Evolutionary conservation across 1,140 invertebrate genomes (phyloP).

Genomic region (Linepithema humile): DNA sequence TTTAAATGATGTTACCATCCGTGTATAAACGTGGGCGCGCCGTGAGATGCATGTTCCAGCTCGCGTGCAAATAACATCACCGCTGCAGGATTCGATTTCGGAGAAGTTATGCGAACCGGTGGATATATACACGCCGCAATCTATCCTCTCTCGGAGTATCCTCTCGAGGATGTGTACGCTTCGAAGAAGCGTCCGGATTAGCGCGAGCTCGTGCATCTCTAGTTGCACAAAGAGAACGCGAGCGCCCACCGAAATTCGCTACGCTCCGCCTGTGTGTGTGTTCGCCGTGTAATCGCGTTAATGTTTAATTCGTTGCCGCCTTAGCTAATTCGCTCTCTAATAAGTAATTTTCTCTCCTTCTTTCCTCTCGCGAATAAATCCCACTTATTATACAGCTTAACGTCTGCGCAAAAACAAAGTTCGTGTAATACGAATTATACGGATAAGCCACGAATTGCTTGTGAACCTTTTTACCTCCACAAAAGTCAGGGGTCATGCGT

Average conservation of each 20-base stretch:
- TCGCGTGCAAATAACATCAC: conserved; percentile 40
- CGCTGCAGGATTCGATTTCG: conserved; percentile 51
- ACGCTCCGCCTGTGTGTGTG: conserved; percentile 16
- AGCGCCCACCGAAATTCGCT: conserved; percentile 63
- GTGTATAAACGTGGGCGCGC: not conserved
- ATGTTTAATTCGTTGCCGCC: conserved; percentile 64
- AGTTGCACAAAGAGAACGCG: conserved; percentile 70
- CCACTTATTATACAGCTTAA: conserved; percentile 52
- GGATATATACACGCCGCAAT: conserved; percentile 59
- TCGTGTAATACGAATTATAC: not conserved
- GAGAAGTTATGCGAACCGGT: conserved; percentile 64
- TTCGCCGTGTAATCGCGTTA: conserved; percentile 63
- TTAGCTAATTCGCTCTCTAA: conserved; percentile 60
- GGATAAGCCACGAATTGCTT: not conserved
- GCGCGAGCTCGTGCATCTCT: conserved; percentile 63
- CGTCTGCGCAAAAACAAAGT: not conserved
- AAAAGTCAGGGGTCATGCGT: not conserved
- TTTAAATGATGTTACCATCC: not conserved
- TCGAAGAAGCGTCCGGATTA: conserved; percentile 65
- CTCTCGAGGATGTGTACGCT: conserved; percentile 59
- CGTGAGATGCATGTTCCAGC: conserved; percentile 28
- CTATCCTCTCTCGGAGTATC: conserved; percentile 54
- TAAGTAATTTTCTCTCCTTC: conserved; percentile 27
- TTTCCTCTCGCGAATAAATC: conserved; percentile 27
- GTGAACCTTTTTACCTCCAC: not conserved